Conservation (phyloP, 2,888 invertebrate genomes). For the Lissonota sp. region DNA sequence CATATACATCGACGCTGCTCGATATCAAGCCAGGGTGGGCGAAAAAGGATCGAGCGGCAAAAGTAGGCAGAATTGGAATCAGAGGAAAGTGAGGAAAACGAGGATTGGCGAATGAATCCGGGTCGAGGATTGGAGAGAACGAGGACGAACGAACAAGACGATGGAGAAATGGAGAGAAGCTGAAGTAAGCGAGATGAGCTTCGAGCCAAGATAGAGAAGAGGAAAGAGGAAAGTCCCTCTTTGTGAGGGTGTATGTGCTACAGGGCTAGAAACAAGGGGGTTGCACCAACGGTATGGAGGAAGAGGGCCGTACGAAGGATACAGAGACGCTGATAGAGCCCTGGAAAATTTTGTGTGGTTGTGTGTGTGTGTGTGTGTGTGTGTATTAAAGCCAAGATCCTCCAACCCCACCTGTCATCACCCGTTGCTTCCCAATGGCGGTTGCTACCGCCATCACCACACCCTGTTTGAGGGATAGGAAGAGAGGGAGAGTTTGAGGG, state of each 20-base stretch:
- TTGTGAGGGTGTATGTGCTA: too few species aligned
- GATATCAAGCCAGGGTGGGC: constrained; percentile 53
- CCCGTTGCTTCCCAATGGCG: background rate
- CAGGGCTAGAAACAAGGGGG: too few species aligned
- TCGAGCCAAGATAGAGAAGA: constrained; percentile 15
- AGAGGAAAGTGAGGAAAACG: constrained; percentile 44
- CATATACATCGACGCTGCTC: constrained; percentile 61
- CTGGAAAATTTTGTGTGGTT: constrained; percentile 5
- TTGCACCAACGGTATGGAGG: too few species aligned
- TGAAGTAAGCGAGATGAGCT: constrained; percentile 31
- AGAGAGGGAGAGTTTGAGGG: constrained; percentile 51
- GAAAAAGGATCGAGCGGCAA: constrained; percentile 12
- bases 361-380: constrained; percentile 28
- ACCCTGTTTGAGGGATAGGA: constrained; percentile 33
- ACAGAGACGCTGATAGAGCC: constrained; percentile 1
- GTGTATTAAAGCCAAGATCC: constrained; percentile 39
- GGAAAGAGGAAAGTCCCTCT: background rate
- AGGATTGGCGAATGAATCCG: constrained; percentile 63
- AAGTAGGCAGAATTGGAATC: constrained; percentile 23
- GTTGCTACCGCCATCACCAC: constrained; percentile 64
- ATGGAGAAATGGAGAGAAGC: constrained; percentile 48
- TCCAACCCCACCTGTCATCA: constrained; percentile 62
- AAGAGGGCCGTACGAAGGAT: constrained; percentile 2
- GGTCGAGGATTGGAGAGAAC: constrained; percentile 63
- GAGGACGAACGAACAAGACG: constrained; percentile 54